Base-by-base conservation (phyloP, 2,797 vertebrate genomes). In the Pipistrellus pygmaeus region DNA sequence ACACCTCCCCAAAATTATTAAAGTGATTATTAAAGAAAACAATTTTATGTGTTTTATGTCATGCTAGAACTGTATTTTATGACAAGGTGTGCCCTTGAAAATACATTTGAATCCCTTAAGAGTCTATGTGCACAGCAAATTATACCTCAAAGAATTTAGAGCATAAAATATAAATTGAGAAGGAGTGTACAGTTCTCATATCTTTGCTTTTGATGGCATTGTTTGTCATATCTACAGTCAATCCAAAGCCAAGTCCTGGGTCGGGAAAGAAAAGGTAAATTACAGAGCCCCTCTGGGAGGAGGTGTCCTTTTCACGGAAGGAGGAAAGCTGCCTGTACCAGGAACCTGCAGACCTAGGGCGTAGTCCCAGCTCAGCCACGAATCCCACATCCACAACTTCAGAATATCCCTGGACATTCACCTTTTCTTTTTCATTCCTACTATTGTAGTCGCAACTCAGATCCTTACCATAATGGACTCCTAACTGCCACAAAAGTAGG, bases 131-230 rank as follows among this genome's bases (percentile, higher is more conserved):
- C 53, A 85, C 11, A 81, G 35, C 2, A 3, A 84, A 93, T 23
- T 71, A 27, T 85, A 86, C n/a, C 66, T 80, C 73, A 72, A 90
- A 91, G 68, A 75, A 93, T 77, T 91, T 35, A 88, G 72, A 93
- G 51, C 30, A 80, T 48, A 69, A 32, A 88, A 88, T 51, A 44
- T 20, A 85, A 73, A 48, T 30, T 78, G 38, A 35, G 48, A 92
- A 88, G 78, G 55, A 85, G 30, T 51, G 57, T 18, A 78, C 0
- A 55, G 32, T 76, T 93, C 88, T 87, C 25, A 27, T 78, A 66
- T 64, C 46, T 93, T 82, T 71, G 66, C 46, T 93, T 87, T 89
- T 75, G 85, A 90, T 41, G 44, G 71, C 51, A 83, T 1, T 46
- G 9, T 72, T 38, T 84, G 17, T 86, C 62, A 4, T 25, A 18